phyloP scores from a whole-genome alignment of 2,113 vertebrate genomes.

The Myiozetetes cayanensis region DNA sequence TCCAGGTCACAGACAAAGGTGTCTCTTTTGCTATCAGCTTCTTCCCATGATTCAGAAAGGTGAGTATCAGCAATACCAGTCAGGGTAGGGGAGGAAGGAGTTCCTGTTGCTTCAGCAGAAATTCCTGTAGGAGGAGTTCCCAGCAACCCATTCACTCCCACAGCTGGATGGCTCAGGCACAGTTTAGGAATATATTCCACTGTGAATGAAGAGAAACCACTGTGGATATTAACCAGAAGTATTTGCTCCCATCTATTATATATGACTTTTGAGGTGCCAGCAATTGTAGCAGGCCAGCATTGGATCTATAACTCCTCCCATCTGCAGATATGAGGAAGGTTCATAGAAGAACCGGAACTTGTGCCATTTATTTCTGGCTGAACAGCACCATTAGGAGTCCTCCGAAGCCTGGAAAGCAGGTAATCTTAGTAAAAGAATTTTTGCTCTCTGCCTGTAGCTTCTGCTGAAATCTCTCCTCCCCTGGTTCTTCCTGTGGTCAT shows the following conservation, averaged over 20 bases:
- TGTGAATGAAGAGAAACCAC: background rate
- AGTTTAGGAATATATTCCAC: background rate
- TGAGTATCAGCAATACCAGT: background rate
- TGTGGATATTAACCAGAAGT: background rate
- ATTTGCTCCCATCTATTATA: background rate
- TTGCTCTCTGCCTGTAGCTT: background rate
- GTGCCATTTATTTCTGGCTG: background rate
- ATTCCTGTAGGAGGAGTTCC: background rate
- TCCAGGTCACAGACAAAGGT: background rate
- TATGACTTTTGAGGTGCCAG: background rate
- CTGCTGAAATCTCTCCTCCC: background rate
- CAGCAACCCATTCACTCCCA: background rate
- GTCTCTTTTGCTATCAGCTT: background rate
- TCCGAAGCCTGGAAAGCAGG: conserved; percentile 6
- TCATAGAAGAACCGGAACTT: background rate
- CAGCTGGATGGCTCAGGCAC: background rate
- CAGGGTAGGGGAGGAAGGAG: background rate
- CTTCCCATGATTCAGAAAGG: background rate
- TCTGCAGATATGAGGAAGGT: background rate
- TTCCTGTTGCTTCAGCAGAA: conserved; percentile 5
- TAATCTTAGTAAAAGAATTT: background rate
- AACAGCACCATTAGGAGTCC: background rate
- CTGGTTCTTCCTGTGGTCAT: background rate
- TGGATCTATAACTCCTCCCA: background rate
- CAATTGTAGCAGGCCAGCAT: background rate